Conservation (phyloP, 2,113 vertebrate genomes). For the Ibidorhyncha struthersii region DNA sequence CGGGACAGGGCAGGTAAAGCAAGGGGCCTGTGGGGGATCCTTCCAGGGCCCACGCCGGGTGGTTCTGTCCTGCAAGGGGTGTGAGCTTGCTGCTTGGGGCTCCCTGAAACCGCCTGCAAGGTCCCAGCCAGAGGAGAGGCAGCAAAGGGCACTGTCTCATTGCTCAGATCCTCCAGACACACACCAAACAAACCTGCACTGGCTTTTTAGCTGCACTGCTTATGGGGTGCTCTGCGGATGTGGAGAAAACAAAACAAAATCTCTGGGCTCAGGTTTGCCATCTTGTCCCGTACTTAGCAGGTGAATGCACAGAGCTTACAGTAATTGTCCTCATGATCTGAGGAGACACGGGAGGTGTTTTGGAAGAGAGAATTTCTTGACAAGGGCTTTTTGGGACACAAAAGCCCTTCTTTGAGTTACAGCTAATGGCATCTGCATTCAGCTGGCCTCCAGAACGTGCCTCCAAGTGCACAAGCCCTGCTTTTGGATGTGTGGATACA, state of each 20-base stretch:
- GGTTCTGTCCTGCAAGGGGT: neutral
- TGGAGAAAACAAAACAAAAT: neutral
- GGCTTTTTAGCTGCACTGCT: neutral
- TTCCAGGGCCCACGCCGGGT: neutral
- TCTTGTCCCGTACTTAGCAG: neutral
- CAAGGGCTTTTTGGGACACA: neutral
- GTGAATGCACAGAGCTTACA: neutral
- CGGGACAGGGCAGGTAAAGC: neutral
- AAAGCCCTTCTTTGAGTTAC: neutral
- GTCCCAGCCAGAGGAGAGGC: neutral
- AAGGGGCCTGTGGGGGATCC: neutral
- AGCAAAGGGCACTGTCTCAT: neutral
- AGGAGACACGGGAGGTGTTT: neutral
- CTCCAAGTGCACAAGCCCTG: too few species aligned
- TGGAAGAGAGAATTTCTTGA: neutral
- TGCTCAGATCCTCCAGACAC: neutral
- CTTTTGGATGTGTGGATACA: too few species aligned
- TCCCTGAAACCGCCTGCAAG: neutral
- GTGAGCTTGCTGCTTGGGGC: neutral
- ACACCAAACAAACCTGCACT: neutral
- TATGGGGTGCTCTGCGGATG: neutral
- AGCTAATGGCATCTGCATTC: neutral
- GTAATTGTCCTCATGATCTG: rapidly evolving
- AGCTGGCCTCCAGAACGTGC: too few species aligned
- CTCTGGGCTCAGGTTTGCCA: neutral